Evolutionary conservation across 2,888 invertebrate genomes (phyloP).

Genomic region (Polymixis lichenea): DNA sequence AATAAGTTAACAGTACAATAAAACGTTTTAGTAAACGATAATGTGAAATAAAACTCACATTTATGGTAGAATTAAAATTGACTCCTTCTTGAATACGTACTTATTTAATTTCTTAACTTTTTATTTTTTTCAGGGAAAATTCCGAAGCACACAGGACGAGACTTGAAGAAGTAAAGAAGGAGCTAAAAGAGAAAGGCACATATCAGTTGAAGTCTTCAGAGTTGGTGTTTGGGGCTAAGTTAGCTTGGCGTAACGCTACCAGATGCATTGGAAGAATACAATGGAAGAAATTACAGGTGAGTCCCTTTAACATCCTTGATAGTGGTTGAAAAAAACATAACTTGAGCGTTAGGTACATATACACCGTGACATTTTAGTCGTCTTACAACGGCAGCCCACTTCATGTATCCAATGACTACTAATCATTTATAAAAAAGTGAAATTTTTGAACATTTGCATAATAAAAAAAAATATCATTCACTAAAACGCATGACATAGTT

Average conservation of each 20-base stretch:
- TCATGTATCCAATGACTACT: too few species aligned
- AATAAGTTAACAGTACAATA: background rate
- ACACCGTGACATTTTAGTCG: too few species aligned
- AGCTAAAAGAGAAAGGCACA: slow-evolving; percentile 93
- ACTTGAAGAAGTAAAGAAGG: slow-evolving; percentile 94
- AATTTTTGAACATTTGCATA: too few species aligned
- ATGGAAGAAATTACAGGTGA: slow-evolving; percentile 98
- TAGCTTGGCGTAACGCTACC: slow-evolving; percentile 98
- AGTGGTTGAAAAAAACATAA: background rate
- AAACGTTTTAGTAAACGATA: background rate
- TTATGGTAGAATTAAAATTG: background rate
- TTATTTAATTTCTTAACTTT: too few species aligned
- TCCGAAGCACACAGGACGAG: slow-evolving; percentile 94
- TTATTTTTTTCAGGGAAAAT: slow-evolving; percentile 90
- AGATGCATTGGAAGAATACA: slow-evolving; percentile 98
- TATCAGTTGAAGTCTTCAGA: slow-evolving; percentile 98
- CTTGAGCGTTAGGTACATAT: background rate
- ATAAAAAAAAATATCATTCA: too few species aligned
- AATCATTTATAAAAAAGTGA: too few species aligned
- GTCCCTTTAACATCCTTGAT: slow-evolving; percentile 30
- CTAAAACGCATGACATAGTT: too few species aligned
- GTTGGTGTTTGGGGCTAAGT: slow-evolving; percentile 97
- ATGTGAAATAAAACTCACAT: background rate
- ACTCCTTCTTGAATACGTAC: background rate
- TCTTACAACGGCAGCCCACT: too few species aligned